A percentile compares a stretch with the other conserved stretches of the same genome.
Evolutionary conservation across 1,140 invertebrate genomes (phyloP).

Genomic region (Drosophila watanabei): DNA sequence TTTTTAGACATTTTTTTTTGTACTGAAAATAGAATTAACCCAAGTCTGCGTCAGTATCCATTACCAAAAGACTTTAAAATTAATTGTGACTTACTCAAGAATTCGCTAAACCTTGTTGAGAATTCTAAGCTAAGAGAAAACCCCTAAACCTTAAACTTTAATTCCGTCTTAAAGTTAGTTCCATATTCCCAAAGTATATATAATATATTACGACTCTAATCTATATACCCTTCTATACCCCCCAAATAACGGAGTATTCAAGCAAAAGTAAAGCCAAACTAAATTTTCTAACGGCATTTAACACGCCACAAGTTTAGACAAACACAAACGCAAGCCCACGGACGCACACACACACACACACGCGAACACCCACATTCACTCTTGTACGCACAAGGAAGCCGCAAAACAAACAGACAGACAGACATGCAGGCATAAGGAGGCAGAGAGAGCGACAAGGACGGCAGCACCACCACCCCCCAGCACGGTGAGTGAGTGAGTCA

Average conservation of each 20-base stretch:
- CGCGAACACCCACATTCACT: background rate
- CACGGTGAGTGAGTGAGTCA: slow-evolving; percentile 30
- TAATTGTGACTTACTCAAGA: rapidly evolving
- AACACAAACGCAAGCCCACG: slow-evolving; percentile 22
- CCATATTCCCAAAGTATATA: background rate
- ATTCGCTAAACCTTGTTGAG: background rate
- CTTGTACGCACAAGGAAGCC: slow-evolving; percentile 26
- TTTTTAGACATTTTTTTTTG: background rate
- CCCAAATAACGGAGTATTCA: background rate
- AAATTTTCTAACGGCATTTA: slow-evolving; percentile 54
- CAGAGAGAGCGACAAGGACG: slow-evolving; percentile 6
- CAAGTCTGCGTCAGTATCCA: too few relatives aligned
- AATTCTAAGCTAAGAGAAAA: background rate
- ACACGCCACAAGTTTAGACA: slow-evolving; percentile 55
- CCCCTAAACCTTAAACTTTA: too few relatives aligned
- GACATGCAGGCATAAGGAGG: background rate
- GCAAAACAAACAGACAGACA: slow-evolving; percentile 19
- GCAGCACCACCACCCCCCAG: background rate
- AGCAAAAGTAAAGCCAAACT: slow-evolving; percentile 39
- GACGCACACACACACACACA: slow-evolving; percentile 6
- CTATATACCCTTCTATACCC: background rate
- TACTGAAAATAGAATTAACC: background rate
- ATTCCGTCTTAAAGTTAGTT: background rate
- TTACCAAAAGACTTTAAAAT: background rate
- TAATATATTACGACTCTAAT: background rate